phyloP scores from a whole-genome alignment of 2,888 invertebrate species.

The Papilio elwesi region DNA sequence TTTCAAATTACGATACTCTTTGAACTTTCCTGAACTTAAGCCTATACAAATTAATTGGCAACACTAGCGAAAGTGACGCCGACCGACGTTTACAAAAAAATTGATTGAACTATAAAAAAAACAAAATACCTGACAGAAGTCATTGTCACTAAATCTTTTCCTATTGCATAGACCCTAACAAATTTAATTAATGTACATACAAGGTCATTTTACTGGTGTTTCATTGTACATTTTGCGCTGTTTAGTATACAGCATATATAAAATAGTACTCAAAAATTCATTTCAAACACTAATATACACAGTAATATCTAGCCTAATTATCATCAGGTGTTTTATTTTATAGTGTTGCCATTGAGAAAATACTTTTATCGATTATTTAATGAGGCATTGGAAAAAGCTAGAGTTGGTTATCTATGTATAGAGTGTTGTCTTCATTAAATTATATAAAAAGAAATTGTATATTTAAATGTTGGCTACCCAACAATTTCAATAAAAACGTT shows the following conservation, averaged over 20 bases:
- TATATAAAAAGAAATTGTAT: constrained; percentile 12
- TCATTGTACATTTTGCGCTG: constrained; percentile 4
- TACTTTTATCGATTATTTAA: constrained; percentile 38
- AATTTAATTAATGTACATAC: constrained; percentile 13
- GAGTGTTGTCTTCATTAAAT: background rate
- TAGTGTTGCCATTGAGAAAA: constrained; percentile 37
- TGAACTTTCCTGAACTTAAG: too few species aligned
- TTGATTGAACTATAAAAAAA: background rate
- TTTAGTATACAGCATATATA: constrained; percentile 1
- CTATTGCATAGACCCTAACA: background rate
- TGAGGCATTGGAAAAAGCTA: background rate
- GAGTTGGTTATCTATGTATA: background rate
- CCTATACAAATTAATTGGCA: too few species aligned
- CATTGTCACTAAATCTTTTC: background rate
- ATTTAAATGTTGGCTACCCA: constrained; percentile 20
- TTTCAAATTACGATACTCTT: too few species aligned
- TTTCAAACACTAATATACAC: too few species aligned
- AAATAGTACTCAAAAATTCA: constrained; percentile 5
- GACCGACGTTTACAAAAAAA: too few species aligned
- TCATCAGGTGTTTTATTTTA: constrained; percentile 10
- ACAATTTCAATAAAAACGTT: background rate
- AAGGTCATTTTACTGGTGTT: background rate
- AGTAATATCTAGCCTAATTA: constrained; percentile 10
- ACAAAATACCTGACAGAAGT: background rate
- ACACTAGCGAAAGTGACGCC: too few species aligned